Conservation (phyloP, 2,797 vertebrate species). For the Chanos chanos region DNA sequence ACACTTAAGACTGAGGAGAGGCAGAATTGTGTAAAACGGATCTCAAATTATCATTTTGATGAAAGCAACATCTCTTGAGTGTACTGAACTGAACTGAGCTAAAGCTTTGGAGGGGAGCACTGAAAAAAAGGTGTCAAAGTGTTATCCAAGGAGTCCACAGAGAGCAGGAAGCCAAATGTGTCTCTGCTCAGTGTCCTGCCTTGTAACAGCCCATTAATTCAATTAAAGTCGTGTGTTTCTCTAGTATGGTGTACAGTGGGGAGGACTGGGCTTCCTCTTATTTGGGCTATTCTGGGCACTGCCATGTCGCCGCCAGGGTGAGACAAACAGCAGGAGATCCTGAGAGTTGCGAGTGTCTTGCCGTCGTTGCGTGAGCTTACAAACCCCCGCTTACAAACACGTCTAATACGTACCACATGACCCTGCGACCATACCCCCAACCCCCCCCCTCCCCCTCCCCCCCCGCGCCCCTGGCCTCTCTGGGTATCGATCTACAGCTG, state of each 20-base stretch:
- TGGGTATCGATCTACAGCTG: conserved; percentile 40
- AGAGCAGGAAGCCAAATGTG: conserved; percentile 3
- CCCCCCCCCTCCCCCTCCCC: no score
- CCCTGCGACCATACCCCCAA: no score
- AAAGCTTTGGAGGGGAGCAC: no score
- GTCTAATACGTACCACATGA: conserved; percentile 49
- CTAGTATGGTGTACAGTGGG: conserved; percentile 37
- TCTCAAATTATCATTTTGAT: no score
- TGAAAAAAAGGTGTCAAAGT: not conserved
- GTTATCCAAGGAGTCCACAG: not conserved
- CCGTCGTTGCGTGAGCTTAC: conserved; percentile 34
- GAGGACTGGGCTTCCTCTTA: conserved; percentile 39
- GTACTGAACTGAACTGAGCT: no score
- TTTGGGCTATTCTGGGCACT: conserved; percentile 58
- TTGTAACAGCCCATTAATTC: conserved; percentile 64
- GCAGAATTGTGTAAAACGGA: no score
- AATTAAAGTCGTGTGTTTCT: conserved; percentile 63
- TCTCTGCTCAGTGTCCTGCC: conserved; percentile 22
- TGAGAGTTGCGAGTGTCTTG: conserved; percentile 39
- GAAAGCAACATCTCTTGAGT: no score
- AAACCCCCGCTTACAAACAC: conserved; percentile 40
- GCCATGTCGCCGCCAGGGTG: conserved; percentile 56
- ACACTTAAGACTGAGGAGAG: no score
- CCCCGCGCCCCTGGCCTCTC: conserved; percentile 51
- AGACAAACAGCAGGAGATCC: conserved; percentile 53